Percentiles rank a stretch among this genome's conserved stretches.
Evolutionary conservation across 2,113 vertebrate species (phyloP).

Genomic region (Dromaius novaehollandiae): DNA sequence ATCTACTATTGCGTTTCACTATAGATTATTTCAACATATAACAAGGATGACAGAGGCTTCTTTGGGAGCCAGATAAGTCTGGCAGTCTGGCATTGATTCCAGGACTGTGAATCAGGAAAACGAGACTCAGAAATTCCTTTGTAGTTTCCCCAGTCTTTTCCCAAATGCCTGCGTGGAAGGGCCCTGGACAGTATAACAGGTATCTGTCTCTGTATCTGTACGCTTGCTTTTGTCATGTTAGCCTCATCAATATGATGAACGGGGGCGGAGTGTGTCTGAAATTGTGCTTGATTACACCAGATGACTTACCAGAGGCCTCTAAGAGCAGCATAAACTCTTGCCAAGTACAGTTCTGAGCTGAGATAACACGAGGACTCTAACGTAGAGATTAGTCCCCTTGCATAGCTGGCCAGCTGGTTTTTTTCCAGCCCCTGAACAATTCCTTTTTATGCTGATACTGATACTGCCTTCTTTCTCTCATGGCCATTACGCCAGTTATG

Average conservation of each 20-base stretch:
- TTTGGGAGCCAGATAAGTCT: neutral
- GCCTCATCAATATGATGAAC: neutral
- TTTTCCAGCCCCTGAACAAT: neutral
- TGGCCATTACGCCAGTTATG: neutral
- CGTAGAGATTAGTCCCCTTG: neutral
- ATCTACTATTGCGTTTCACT: neutral
- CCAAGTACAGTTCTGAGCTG: neutral
- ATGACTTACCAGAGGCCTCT: neutral
- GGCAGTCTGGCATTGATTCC: neutral
- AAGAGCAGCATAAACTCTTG: neutral
- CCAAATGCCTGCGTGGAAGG: neutral
- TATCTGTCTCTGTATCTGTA: neutral
- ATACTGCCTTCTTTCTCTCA: neutral
- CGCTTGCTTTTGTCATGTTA: fast-evolving
- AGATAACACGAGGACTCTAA: neutral
- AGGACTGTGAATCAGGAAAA: neutral
- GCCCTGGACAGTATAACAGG: neutral
- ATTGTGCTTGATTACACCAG: neutral
- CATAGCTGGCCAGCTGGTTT: neutral
- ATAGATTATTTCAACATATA: neutral
- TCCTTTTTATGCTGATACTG: fast-evolving
- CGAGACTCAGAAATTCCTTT: neutral
- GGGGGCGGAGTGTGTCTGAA: neutral
- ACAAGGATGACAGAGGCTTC: neutral
- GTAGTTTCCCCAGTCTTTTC: neutral